These are phyloP conservation scores for Polydesmus complanatus DNA, from an alignment of 2,888 invertebrate genomes.

Conservation along the genomic window DNA sequence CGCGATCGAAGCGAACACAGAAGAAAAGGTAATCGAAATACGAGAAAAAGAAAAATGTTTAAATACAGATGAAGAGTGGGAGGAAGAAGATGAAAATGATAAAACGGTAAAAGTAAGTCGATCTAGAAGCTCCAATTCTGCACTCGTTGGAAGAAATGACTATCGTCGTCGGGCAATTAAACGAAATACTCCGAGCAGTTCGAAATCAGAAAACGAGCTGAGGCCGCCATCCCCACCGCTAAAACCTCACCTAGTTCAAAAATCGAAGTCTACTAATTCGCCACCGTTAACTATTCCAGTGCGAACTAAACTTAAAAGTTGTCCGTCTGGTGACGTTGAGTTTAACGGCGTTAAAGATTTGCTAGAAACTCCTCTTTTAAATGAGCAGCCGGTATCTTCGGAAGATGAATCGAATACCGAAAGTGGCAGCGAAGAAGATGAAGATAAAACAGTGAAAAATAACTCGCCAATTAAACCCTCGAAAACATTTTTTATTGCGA, in stretches of 20 bases:
- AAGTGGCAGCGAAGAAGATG: not conserved
- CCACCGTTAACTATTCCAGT: not conserved
- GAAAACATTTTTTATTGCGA: constrained; percentile 38
- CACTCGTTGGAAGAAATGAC: not conserved
- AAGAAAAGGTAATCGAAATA: no score
- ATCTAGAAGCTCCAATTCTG: not conserved
- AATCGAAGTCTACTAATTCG: not conserved
- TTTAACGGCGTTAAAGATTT: not conserved
- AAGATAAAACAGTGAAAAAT: constrained; percentile 1
- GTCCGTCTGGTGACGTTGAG: not conserved
- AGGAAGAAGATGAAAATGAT: not conserved
- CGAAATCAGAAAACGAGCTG: not conserved
- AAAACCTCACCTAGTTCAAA: not conserved
- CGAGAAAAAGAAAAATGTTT: no score
- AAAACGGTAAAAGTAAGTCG: not conserved
- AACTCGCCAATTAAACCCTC: not conserved
- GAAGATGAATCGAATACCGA: not conserved
- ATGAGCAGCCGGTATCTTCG: not conserved
- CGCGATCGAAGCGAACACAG: no score
- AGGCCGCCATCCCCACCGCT: no score
- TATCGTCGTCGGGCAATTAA: not conserved
- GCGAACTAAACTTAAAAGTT: not conserved
- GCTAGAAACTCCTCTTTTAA: not conserved
- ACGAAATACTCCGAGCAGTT: not conserved
- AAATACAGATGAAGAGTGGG: no score